Conservation (phyloP, 2,888 invertebrate genomes). For the Deilephila elpenor region DNA sequence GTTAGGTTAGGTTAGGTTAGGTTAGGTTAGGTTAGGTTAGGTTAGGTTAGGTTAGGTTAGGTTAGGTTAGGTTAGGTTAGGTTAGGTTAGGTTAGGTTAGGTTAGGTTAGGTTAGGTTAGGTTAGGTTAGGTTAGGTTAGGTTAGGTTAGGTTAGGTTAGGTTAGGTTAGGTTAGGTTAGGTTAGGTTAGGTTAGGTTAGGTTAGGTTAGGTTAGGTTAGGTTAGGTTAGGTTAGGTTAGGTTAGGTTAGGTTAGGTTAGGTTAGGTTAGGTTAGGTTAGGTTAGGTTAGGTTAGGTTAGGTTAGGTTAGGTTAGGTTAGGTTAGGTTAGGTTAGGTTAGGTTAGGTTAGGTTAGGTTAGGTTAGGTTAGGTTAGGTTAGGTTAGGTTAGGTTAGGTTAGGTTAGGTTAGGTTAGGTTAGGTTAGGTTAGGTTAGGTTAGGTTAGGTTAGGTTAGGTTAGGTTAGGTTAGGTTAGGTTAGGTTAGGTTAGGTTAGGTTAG, state of each 20-base stretch:
- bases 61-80: conserved; percentile 31
- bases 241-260: conserved; percentile 39
- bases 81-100: conserved; percentile 24
- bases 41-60: conserved; percentile 29
- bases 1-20: conserved; percentile 23
- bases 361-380: conserved; percentile 34
- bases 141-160: conserved; percentile 28
- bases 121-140: conserved; percentile 27
- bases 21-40: conserved; percentile 23
- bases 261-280: conserved; percentile 38
- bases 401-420: conserved; percentile 39
- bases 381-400: conserved; percentile 35
- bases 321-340: conserved; percentile 32
- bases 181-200: conserved; percentile 32
- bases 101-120: conserved; percentile 27
- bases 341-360: conserved; percentile 37
- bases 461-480: conserved; percentile 35
- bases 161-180: conserved; percentile 29
- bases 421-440: conserved; percentile 39
- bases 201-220: conserved; percentile 35
- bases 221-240: conserved; percentile 37
- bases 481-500: too few species aligned
- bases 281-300: conserved; percentile 38
- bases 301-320: conserved; percentile 39
- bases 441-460: conserved; percentile 38